Percentiles rank a stretch among this genome's conserved stretches.
phyloP scores from a whole-genome alignment of 2,888 invertebrate genomes.

The Euplexia lucipara region DNA sequence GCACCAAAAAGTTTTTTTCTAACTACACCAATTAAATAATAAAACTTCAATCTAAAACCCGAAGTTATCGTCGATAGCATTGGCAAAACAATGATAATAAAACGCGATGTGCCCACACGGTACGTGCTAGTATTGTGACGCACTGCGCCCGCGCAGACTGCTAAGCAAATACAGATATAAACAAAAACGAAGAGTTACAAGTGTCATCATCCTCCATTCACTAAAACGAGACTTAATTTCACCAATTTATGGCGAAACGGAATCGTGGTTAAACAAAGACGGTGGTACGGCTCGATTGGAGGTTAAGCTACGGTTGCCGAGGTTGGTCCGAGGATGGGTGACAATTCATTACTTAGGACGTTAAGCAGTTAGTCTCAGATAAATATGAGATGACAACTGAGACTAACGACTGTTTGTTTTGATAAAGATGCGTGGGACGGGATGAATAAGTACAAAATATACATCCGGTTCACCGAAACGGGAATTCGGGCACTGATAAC shows the following conservation, averaged over 20 bases:
- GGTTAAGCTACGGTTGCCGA: too few relatives aligned
- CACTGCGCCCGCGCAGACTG: conserved; percentile 23
- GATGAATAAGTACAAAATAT: background rate
- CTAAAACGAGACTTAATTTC: conserved; percentile 29
- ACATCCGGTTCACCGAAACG: conserved; percentile 24
- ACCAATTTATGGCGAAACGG: too few relatives aligned
- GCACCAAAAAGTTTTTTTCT: background rate
- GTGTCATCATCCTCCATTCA: conserved; percentile 37
- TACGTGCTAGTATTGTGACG: conserved; percentile 36
- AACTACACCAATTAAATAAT: conserved; percentile 20
- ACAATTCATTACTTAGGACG: too few relatives aligned
- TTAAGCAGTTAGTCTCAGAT: too few relatives aligned
- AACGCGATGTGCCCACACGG: conserved; percentile 19
- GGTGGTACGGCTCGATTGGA: too few relatives aligned
- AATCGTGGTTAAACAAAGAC: too few relatives aligned
- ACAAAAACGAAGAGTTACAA: conserved; percentile 43
- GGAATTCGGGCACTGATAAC: conserved; percentile 17
- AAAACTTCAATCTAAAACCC: conserved; percentile 33
- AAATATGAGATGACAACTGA: too few relatives aligned
- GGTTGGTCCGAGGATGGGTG: too few relatives aligned
- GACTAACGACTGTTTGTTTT: too few relatives aligned
- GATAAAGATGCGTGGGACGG: conserved; percentile 23
- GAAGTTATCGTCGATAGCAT: conserved; percentile 56
- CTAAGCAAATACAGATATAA: conserved; percentile 43
- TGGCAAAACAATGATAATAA: conserved; percentile 58